A percentile compares a stretch with the other conserved stretches of the same genome.
Conservation (phyloP, 2,797 vertebrate genomes). For the Sarcoramphus papa region DNA sequence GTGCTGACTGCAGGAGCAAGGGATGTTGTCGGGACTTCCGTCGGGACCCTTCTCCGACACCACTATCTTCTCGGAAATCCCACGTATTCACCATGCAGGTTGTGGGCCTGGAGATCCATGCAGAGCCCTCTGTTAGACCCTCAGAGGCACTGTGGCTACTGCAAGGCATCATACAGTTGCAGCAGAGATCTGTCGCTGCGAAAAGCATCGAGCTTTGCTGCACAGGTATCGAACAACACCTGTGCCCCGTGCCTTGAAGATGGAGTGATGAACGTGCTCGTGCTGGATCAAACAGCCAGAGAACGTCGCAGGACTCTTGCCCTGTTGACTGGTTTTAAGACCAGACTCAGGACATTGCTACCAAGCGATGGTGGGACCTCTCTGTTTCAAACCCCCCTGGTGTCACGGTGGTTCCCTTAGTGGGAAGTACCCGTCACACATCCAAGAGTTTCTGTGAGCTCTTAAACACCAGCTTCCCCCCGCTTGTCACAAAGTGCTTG, state of each 20-base stretch:
- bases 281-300: not conserved
- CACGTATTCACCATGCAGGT: not conserved
- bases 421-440: not conserved
- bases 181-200: not conserved
- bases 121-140: not conserved
- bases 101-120: not conserved
- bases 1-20: too few species aligned
- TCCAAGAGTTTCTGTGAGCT: not conserved
- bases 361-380: not conserved
- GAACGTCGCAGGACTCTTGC: not conserved
- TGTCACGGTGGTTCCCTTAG: not conserved
- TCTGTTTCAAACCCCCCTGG: not conserved
- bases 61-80: not conserved
- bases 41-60: not conserved
- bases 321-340: not conserved
- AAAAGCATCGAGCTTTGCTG: not conserved
- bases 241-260: not conserved
- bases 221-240: accelerated
- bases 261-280: accelerated
- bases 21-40: not conserved
- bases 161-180: not conserved
- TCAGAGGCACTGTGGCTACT: not conserved
- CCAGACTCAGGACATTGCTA: not conserved
- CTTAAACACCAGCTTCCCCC: not conserved
- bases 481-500: not conserved